Conservation (phyloP, 2,797 vertebrate species). For the Coregonus ussuriensis region DNA sequence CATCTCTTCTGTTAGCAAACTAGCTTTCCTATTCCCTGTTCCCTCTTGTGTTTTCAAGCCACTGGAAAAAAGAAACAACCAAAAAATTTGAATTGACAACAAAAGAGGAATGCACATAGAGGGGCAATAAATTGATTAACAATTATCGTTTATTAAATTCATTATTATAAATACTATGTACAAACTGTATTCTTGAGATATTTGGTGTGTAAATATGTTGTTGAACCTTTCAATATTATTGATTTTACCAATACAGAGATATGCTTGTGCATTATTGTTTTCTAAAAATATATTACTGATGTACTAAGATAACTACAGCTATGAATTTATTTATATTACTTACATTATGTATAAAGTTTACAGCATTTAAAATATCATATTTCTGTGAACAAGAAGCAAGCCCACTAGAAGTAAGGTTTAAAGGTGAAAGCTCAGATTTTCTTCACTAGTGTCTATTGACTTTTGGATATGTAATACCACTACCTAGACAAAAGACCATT, state of each 20-base stretch:
- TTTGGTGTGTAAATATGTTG: constrained; percentile 16
- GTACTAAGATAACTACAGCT: constrained; percentile 1
- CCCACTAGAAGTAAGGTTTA: not conserved
- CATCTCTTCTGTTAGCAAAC: not conserved
- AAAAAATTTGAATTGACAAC: constrained; percentile 45
- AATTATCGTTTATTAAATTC: too few relatives aligned
- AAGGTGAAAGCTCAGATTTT: not conserved
- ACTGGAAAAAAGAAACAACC: constrained; percentile 66
- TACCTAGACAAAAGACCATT: not conserved
- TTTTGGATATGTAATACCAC: not conserved
- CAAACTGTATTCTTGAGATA: constrained; percentile 2
- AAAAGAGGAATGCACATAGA: too few relatives aligned
- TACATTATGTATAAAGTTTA: not conserved
- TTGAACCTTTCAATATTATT: constrained; percentile 11
- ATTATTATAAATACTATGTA: constrained; percentile 17
- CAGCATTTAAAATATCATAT: too few relatives aligned
- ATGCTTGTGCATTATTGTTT: constrained; percentile 1
- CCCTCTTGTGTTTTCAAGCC: constrained; percentile 5
- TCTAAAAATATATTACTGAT: not conserved
- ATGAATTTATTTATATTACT: not conserved
- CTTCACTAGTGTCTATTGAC: not conserved
- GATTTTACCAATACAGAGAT: too few relatives aligned
- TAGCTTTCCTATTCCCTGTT: constrained; percentile 28
- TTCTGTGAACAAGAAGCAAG: not conserved
- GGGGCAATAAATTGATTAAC: too few relatives aligned